Percentiles rank a stretch among this genome's conserved stretches.
These are phyloP conservation scores for Helicoverpa armigera DNA, from an alignment of 1,140 invertebrate species.

Conservation along the genomic window DNA sequence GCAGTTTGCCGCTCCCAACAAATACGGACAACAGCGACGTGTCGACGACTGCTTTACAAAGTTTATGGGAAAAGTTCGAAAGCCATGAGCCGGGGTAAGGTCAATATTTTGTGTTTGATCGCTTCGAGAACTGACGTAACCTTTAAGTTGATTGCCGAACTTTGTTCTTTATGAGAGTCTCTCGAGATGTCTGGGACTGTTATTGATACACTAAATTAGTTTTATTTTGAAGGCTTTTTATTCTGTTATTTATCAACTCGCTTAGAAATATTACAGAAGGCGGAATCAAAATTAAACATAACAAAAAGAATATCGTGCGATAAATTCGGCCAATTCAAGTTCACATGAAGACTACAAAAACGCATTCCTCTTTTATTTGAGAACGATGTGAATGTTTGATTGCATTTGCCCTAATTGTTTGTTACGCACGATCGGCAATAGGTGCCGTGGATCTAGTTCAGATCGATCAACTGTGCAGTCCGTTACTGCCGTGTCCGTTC, in stretches of 20 bases:
- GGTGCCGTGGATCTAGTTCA: slow-evolving; percentile 40
- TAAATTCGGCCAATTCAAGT: background rate
- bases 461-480: slow-evolving; percentile 39
- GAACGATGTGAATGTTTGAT: slow-evolving; percentile 34
- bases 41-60: slow-evolving; percentile 71
- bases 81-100: slow-evolving; percentile 35
- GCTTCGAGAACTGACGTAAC: slow-evolving; percentile 50
- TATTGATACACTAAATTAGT: background rate
- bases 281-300: background rate
- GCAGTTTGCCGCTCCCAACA: slow-evolving; percentile 79
- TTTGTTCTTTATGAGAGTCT: slow-evolving; percentile 15
- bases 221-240: background rate
- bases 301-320: background rate
- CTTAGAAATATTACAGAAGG: background rate
- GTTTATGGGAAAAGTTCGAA: slow-evolving; percentile 75
- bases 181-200: background rate
- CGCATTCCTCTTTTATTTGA: slow-evolving; percentile 27
- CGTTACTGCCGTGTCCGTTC: slow-evolving; percentile 12
- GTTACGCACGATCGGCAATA: slow-evolving; percentile 41
- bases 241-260: background rate
- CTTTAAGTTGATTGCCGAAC: slow-evolving; percentile 25
- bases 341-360: background rate
- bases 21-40: slow-evolving; percentile 62
- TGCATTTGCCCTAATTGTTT: slow-evolving; percentile 39
- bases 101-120: slow-evolving; percentile 57